Evolutionary conservation across 2,113 vertebrate genomes (phyloP), one percentile per base, ranked within the genome.

Genomic region (Protobothrops mucrosquamatus): DNA sequence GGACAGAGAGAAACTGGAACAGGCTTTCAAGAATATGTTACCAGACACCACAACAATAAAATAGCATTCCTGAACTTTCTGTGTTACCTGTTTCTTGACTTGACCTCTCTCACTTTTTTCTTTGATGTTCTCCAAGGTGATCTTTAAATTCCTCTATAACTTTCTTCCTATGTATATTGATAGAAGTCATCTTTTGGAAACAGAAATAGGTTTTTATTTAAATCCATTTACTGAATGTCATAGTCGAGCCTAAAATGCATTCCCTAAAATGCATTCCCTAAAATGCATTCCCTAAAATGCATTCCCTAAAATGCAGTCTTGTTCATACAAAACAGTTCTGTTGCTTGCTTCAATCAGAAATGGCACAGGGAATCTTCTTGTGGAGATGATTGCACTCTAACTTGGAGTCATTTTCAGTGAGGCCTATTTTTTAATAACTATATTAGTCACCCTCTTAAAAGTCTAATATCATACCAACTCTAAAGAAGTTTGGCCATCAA

Each of bases 401-500:
- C n/a, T n/a, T n/a, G n/a, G n/a, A n/a, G n/a, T n/a, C n/a, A n/a
- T n/a, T n/a, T n/a, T n/a, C 20, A 81, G 7, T 7, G 43, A 81
- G 8, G 6, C 34, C 39, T 22, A 20, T 81, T 43, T 69, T 81
- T 81, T 81, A 43, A 43, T 81, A 81, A 43, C 23, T 39, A 55
- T 29, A 91, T 43, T 85, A 89, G 14, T 87, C 93, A 24, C 15
- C 61, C 52, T 89, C 91, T 56, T 55, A 89, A 91, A 57, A 29
- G 74, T 86, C 74, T 92, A 93, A 93, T 51, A 34, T 20, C 56
- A 0, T 0, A 87, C 93, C 95, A 95, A 81, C 39, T 0, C 0
- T 85, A 90, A 96, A 96, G 96, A 96, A 96, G 94, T 0, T 0
- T 2, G 29, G 92, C 94, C 94, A 96, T 91, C 22, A 8, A 89